Base-by-base conservation (phyloP, 2,888 invertebrate genomes). In the Acleris emargana region DNA sequence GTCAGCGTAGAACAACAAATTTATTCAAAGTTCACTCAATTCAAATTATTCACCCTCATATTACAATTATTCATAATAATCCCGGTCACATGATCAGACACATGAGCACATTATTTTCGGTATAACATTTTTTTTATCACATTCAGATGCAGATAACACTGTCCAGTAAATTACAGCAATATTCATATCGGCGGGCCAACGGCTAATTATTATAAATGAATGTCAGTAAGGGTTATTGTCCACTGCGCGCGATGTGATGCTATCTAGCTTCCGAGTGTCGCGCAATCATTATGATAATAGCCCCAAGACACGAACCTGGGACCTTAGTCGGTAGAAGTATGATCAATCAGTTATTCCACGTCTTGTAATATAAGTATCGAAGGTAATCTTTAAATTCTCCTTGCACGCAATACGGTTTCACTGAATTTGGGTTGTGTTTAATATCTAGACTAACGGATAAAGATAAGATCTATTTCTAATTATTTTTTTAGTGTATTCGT, bases 191-290 rank as follows among this genome's bases (percentile, higher is more conserved):
- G 73, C 72, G 73, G 72, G 69, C 76, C 73, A 87, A 59, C 66
- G 84, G 83, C 74, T 86, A 86, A 87, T 88, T 83, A 86, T 86
- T 81, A 87, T 86, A 86, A 88, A 86, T 86, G 83, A 86, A 83
- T 82, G 83, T 81, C 73, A 74, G 79, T 86, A 82, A 87, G 88
- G 86, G 90, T 90, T 88, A 90, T 90, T 89, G 90, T 90, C 91
- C 91, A 91, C 80, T 82, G 87, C 83, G 83, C 87, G 88, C 89
- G 87, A 89, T 88, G 80, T 79, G 91, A 91, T 91, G 80, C 79
- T 89, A 91, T 91, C 91, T 84, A 59, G 80, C 72, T 88, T 87
- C 88, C 88, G 84, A 86, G 79, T 87, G 91, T 89, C 90, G 91
- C 88, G 84, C 82, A 75, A 78, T 80, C 81, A 83, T 89, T 88